Evolutionary conservation across 1,140 invertebrate genomes (phyloP), one percentile per base, ranked within the genome.

Genomic region (Drosophila orena): DNA sequence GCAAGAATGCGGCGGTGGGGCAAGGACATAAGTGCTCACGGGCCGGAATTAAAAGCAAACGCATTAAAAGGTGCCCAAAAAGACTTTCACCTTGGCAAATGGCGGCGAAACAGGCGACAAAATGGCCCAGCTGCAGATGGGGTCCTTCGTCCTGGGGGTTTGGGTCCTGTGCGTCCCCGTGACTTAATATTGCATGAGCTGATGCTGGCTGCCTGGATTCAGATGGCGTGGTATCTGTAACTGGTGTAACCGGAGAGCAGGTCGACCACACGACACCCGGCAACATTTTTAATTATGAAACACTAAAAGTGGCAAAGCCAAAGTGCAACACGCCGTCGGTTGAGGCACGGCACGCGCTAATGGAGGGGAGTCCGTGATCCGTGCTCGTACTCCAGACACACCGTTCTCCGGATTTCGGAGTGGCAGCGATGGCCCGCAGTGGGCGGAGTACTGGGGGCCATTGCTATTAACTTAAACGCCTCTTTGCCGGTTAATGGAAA

Each of bases 221-320:
- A 8, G 6, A 40, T 40, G 38, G 38, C 15, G n/a, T 43, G 55
- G 61, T 38, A 64, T n/a, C 40, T 15, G 40, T 43, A 34, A 6
- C 27, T 14, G 62, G 40, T 55, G 66, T 70, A 71, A 71, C 68
- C 37, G 65, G 66, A 70, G 66, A 70, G 49, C 49, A 40, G 22
- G 35, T 50, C 65, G 61, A 58, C 61, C 61, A 77, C 61, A 77
- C 72, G 72, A 75, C 60, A 81, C 81, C 64, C 64, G 77, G 84
- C 77, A 90, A 91, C 90, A 83, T 91, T 91, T 91, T 91, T 91
- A 91, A 91, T 91, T 91, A 91, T 91, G 83, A 90, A 91, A 90
- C 90, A 91, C 90, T 91, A 91, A 91, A 89, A 91, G 90, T 91
- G 83, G 90, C 81, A 90, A 91, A 91, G 83, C 83, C 88, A 90